Evolutionary conservation across 1,140 invertebrate genomes (phyloP), one percentile per base, ranked within the genome.

Genomic region (Oryctes rhinoceros): DNA sequence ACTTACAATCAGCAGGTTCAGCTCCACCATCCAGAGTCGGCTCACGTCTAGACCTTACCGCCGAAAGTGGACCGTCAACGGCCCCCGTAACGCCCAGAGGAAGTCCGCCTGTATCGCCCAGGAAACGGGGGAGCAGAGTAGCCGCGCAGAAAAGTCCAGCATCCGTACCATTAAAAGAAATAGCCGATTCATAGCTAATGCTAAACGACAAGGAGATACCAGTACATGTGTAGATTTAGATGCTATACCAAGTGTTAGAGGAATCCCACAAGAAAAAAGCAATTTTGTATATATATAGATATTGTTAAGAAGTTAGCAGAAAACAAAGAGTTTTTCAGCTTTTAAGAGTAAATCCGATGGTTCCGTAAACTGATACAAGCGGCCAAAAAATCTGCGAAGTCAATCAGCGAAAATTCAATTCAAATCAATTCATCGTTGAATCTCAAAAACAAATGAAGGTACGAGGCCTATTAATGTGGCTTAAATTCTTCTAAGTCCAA

Each of bases 41-140:
- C 44, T 94, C 94, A 9, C 90, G 93, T 20, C 89, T 93, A 13
- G 93, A 94, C 75, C n/a, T 87, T 83, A 94, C 81, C 90, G 90
- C 7, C 83, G 83, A 49, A 81, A 89, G 81, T 86, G 86, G 90
- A 88, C 90, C 88, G 76, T 87, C 88, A 78, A 89, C 86, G 83
- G 86, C 81, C 74, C 86, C 86, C 74, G 85, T 83, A 62, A 89
- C 82, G 59, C 86, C 80, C 78, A 85, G 83, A 78, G 44, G 81
- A 71, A 87, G 84, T 81, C 87, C 87, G 39, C 86, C 87, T 77
- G 84, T 87, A 13, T 86, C 87, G 49, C 87, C 87, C 24, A 53
- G 76, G 83, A 84, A 65, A 81, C 84, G 37, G 53, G 82, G 13
- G 62, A 85, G 75, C 53, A 59, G 18, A 59, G 15, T 59, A n/a